phyloP scores from a whole-genome alignment of 2,797 vertebrate species.

The Cirrhinus molitorella region DNA sequence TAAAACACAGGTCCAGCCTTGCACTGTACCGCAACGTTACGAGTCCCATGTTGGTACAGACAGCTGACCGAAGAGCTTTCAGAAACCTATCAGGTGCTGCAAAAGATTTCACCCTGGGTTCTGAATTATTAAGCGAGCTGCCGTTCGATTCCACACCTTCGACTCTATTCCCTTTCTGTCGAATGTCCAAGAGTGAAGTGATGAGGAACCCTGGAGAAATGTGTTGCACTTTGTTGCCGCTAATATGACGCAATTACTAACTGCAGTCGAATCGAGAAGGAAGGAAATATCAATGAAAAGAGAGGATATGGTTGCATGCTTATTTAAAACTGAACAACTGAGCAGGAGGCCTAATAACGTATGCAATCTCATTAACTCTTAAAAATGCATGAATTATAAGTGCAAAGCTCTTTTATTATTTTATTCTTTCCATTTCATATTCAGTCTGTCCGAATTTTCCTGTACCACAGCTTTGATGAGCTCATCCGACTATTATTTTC shows the following conservation, averaged over 20 bases:
- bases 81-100: constrained; percentile 76
- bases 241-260: constrained; percentile 9
- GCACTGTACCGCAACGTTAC: neutral
- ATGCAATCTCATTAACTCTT: constrained; percentile 1
- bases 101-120: constrained; percentile 65
- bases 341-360: constrained; percentile 1
- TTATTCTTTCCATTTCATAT: constrained; percentile 11
- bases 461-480: neutral
- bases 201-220: constrained; percentile 67
- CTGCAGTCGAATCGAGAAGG: constrained; percentile 3
- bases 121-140: constrained; percentile 77
- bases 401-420: constrained; percentile 13
- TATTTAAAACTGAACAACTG: constrained; percentile 29
- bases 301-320: neutral
- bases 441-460: neutral
- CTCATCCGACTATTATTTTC: constrained; percentile 21
- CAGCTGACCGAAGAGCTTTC: constrained; percentile 73
- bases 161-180: constrained; percentile 20
- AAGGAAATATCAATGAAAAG: constrained; percentile 15
- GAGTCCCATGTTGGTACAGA: constrained; percentile 68
- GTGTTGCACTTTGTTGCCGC: constrained; percentile 61
- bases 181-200: constrained; percentile 56
- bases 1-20: constrained; percentile 36
- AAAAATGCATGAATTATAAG: constrained; percentile 4
- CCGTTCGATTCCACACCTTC: constrained; percentile 66